Percentiles rank a stretch among this genome's conserved stretches.
Evolutionary conservation across 2,113 vertebrate genomes (phyloP).

Genomic region (Desmodus rotundus): DNA sequence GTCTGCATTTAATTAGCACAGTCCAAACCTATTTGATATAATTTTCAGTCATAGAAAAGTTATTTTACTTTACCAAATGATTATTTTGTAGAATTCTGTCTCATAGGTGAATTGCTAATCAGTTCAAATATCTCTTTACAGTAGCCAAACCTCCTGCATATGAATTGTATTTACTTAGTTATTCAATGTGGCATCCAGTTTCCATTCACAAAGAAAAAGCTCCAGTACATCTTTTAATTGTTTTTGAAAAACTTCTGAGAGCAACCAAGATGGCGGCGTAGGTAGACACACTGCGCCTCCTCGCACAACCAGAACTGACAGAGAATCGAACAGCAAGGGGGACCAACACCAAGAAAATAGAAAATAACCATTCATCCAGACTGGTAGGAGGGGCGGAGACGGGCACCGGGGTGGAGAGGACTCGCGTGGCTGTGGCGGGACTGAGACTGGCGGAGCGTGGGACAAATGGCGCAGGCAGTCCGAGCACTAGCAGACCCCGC

Average conservation of each 20-base stretch:
- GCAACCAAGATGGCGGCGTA: too few species aligned
- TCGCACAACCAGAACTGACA: too few species aligned
- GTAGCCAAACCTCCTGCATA: neutral
- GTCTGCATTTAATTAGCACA: neutral
- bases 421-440: too few species aligned
- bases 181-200: constrained; percentile 74
- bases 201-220: constrained; percentile 85
- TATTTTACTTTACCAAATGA: neutral
- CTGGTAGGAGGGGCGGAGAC: too few species aligned
- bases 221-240: constrained; percentile 88
- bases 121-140: neutral
- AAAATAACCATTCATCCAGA: too few species aligned
- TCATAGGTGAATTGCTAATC: neutral
- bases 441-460: too few species aligned
- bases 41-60: neutral
- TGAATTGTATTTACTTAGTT: neutral
- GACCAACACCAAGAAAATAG: too few species aligned
- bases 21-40: neutral
- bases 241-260: constrained; percentile 92
- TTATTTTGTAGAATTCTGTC: neutral
- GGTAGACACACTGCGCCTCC: too few species aligned
- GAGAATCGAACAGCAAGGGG: too few species aligned
- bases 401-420: too few species aligned
- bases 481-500: too few species aligned
- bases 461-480: too few species aligned